Evolutionary conservation across 1,140 invertebrate species (phyloP).

Genomic region (Ostrea denselamellosa): DNA sequence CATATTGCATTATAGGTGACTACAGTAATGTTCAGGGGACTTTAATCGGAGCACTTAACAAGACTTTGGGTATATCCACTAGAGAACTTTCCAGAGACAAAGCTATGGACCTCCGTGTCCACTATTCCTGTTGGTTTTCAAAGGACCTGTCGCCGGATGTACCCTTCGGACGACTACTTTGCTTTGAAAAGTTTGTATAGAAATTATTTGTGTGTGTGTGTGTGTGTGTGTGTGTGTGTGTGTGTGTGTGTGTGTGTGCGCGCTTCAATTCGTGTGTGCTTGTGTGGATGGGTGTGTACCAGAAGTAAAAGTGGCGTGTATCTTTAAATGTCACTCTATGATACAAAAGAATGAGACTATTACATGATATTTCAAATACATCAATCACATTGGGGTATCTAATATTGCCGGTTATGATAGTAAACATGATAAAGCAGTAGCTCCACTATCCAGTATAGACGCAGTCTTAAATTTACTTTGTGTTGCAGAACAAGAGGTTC

Average conservation of each 20-base stretch:
- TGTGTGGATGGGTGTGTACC: too few relatives aligned
- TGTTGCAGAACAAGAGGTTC: slow-evolving; percentile 47
- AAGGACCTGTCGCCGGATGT: slow-evolving; percentile 60
- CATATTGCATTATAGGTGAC: slow-evolving; percentile 66
- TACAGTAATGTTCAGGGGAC: slow-evolving; percentile 66
- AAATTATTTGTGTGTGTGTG: neutral
- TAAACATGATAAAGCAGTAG: too few relatives aligned
- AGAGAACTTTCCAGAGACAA: slow-evolving; percentile 66
- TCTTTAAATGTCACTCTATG: too few relatives aligned
- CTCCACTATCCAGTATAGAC: too few relatives aligned
- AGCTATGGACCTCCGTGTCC: slow-evolving; percentile 69
- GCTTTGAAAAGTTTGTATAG: slow-evolving; percentile 70
- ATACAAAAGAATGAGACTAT: too few relatives aligned
- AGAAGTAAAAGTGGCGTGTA: too few relatives aligned
- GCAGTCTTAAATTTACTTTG: neutral
- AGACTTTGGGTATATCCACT: slow-evolving; percentile 68
- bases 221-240: too few relatives aligned
- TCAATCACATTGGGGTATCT: too few relatives aligned
- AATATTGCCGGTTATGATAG: too few relatives aligned
- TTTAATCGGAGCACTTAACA: slow-evolving; percentile 70
- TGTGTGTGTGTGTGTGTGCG: too few relatives aligned
- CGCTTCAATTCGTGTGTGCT: too few relatives aligned
- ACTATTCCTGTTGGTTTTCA: slow-evolving; percentile 77
- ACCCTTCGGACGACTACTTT: slow-evolving; percentile 70
- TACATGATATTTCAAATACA: too few relatives aligned